Conservation (phyloP, 53 echinoderm and acorn worm species). For the Paracentrotus lividus region DNA sequence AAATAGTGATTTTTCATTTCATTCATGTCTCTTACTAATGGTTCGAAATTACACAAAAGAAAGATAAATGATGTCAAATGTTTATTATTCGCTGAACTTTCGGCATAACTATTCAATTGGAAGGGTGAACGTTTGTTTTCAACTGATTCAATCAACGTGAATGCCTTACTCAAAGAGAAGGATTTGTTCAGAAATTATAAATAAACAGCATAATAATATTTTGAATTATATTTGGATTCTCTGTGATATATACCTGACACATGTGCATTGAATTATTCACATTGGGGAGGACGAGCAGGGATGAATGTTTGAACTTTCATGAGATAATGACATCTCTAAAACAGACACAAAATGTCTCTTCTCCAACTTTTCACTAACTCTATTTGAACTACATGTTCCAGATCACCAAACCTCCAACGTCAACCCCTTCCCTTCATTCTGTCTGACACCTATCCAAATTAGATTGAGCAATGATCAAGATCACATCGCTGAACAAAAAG, state of each 20-base stretch:
- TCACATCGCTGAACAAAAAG: neutral
- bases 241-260: neutral
- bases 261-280: neutral
- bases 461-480: constrained; percentile 9
- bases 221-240: neutral
- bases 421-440: neutral
- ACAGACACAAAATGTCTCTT: neutral
- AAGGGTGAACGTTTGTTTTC: neutral
- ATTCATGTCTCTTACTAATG: neutral
- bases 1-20: constrained; percentile 13
- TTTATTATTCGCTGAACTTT: neutral
- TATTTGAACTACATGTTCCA: neutral
- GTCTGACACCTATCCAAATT: constrained; percentile 47
- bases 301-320: neutral
- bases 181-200: neutral
- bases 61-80: neutral
- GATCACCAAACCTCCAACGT: neutral
- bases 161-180: neutral
- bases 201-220: neutral
- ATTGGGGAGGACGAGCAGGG: neutral
- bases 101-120: neutral
- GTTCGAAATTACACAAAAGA: neutral
- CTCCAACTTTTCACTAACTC: neutral
- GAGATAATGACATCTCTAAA: neutral
- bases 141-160: neutral